Base-by-base conservation (phyloP, 1,140 invertebrate species). In the Sycophaga agraensis region DNA sequence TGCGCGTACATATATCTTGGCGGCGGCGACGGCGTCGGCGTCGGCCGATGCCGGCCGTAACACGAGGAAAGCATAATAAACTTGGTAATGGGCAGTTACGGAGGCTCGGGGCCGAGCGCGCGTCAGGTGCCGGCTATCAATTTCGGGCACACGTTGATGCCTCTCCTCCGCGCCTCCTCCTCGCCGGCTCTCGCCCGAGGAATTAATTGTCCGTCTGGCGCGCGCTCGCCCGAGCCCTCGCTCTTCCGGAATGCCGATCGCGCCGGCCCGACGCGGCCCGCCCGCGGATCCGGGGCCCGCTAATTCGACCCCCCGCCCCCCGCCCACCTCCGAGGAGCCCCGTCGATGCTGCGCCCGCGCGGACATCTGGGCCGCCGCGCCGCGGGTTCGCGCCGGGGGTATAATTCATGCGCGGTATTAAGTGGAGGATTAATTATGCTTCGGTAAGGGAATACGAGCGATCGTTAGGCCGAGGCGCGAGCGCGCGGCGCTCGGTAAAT, bases 11-110 rank as follows among this genome's bases (percentile, higher is more conserved):
- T 63, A 55, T 56, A 63, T 53, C 54, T 51, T 42, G 26, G 16
- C 19, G 31, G 50, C n/a, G 34, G 56, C 21, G 54, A 28, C 28
- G 19, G 55, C 42, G 19, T n/a, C 21, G 34, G 34, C 34, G 34
- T 1, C 64, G 53, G 11, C 17, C 65, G 59, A 68, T 63, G 66
- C 59, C 62, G 66, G 58, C 59, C 59, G 54, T 64, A 68, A 64
- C 59, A 53, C 66, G 63, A 65, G 64, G 68, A 73, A 75, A 76
- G 68, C 72, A 72, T 71, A 74, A 75, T 74, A 75, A 76, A 75
- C 65, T 70, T 67, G 66, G 70, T 74, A 74, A 75, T 74, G 67
- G 73, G 68, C 66, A 70, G 73, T 74, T 74, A 73, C 68, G 65
- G 65, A 66, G 54, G 68, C 66, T 63, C 56, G 21, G 7, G 48